These are phyloP conservation scores for Ditylenchus weischeri DNA, from an alignment of 2,888 invertebrate species.

Conservation along the genomic window DNA sequence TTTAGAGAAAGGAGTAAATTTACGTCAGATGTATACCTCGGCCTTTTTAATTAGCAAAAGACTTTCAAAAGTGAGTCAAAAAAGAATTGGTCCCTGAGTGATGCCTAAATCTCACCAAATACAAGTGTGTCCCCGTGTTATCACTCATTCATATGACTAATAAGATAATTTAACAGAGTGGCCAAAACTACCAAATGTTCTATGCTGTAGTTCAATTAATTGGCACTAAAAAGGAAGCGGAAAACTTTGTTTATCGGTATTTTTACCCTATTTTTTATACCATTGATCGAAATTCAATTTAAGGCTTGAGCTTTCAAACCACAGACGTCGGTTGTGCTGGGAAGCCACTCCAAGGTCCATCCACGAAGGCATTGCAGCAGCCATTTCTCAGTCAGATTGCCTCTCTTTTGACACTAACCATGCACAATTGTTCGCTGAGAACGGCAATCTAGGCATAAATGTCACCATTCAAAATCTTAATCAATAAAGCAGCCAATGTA, in stretches of 20 bases:
- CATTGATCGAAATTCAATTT: conserved; percentile 19
- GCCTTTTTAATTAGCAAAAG: too few species aligned
- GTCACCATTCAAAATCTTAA: conserved; percentile 64
- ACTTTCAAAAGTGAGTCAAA: neutral
- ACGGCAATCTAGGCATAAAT: conserved; percentile 97
- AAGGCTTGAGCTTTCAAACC: conserved; percentile 91
- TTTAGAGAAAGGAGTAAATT: too few species aligned
- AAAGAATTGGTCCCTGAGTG: neutral
- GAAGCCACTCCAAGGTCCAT: conserved; percentile 97
- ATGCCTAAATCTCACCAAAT: too few species aligned
- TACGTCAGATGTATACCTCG: conserved; percentile 61
- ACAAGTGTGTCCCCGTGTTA: too few species aligned
- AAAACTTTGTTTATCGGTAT: conserved; percentile 91
- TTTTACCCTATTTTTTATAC: conserved; percentile 9
- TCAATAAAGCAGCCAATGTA: neutral
- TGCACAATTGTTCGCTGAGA: conserved; percentile 96
- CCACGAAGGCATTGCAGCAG: conserved; percentile 92
- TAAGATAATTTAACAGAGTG: neutral
- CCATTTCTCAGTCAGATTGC: conserved; percentile 95
- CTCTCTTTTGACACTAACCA: conserved; percentile 96
- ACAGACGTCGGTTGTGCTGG: conserved; percentile 90
- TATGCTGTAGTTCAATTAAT: conserved; percentile 95
- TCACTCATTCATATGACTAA: too few species aligned
- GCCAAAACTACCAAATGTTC: conserved; percentile 57
- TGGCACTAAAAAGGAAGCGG: conserved; percentile 96